Conservation (phyloP, 2,113 vertebrate genomes). For the Aix galericulata region DNA sequence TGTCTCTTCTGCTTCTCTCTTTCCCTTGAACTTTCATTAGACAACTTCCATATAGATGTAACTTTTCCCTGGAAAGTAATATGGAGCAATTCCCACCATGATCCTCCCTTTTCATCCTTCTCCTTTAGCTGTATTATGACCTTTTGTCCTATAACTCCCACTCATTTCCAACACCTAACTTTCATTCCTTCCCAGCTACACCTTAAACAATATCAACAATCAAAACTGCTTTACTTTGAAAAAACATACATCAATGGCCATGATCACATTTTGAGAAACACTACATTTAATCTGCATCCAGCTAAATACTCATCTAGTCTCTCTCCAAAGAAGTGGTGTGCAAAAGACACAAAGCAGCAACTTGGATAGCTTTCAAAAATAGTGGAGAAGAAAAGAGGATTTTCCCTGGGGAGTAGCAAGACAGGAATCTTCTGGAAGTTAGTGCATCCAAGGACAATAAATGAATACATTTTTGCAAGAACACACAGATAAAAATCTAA, state of each 20-base stretch:
- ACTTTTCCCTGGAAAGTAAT: constrained; percentile 19
- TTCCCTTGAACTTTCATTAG: background rate
- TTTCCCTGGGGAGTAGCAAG: background rate
- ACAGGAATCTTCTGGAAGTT: background rate
- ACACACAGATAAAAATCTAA: background rate
- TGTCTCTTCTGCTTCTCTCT: background rate
- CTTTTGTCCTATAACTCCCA: constrained; percentile 20
- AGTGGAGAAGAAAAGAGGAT: background rate
- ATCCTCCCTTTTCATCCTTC: constrained; percentile 9
- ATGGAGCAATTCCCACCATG: constrained; percentile 18
- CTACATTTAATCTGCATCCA: background rate
- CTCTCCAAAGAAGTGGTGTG: background rate
- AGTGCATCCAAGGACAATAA: background rate
- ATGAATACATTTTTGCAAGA: background rate
- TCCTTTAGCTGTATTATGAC: background rate
- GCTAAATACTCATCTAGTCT: background rate
- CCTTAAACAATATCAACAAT: background rate
- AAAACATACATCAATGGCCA: background rate
- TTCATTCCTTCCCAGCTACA: background rate
- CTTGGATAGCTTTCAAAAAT: background rate
- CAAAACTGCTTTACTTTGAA: background rate
- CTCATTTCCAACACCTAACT: background rate
- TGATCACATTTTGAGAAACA: background rate
- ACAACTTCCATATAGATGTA: background rate
- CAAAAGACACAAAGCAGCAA: background rate